Percentiles rank a stretch among this genome's conserved stretches.
Evolutionary conservation across 2,797 vertebrate species (phyloP).

Genomic region (Spatula versicolor): DNA sequence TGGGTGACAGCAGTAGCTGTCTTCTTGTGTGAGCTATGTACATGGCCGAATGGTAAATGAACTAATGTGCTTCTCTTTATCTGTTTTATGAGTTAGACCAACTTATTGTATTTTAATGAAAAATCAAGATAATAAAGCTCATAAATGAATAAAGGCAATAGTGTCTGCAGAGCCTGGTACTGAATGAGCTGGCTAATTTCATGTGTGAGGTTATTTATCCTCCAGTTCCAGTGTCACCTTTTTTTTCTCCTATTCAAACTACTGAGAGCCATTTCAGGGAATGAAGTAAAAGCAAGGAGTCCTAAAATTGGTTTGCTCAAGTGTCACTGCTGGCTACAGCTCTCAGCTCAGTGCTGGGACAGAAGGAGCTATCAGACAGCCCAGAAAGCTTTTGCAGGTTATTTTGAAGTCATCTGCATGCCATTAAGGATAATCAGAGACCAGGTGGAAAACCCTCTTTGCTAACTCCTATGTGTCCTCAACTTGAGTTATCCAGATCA

Average conservation of each 20-base stretch:
- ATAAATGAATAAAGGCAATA: constrained; percentile 49
- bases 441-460: neutral
- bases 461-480: neutral
- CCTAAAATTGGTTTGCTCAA: neutral
- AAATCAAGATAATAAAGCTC: constrained; percentile 51
- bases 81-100: constrained; percentile 8
- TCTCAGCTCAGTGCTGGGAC: neutral
- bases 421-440: neutral
- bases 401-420: neutral
- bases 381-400: neutral
- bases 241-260: neutral
- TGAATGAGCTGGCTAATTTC: constrained; percentile 12
- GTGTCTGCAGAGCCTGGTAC: neutral
- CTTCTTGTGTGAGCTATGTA: neutral
- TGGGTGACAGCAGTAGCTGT: neutral
- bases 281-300: neutral
- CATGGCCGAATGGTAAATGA: constrained; percentile 25
- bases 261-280: neutral
- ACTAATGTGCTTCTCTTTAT: constrained; percentile 10
- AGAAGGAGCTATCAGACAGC: neutral
- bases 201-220: constrained; percentile 25
- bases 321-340: neutral
- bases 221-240: neutral
- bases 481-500: neutral
- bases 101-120: constrained; percentile 47